Base-by-base conservation (phyloP, 2,797 vertebrate genomes). In the Spea hammondii region DNA sequence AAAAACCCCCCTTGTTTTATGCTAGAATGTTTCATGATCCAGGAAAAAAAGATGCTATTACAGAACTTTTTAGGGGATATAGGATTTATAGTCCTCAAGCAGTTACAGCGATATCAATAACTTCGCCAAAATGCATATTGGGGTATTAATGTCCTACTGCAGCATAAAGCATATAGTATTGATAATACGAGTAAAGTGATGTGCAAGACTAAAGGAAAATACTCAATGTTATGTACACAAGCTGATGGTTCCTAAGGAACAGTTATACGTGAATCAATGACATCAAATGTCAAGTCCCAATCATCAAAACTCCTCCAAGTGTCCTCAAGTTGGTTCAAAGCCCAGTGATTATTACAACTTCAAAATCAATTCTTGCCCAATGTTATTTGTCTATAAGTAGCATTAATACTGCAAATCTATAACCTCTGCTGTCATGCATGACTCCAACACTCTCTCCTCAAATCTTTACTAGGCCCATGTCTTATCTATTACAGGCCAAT, bases 401-500 rank as follows among this genome's bases (percentile, higher is more conserved):
- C 93, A 94, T 94, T 96, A 95, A 95, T 93, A 93, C 89, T 87
- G 85, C 88, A 93, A 92, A 91, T 92, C 89, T 83, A 90, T 91
- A 91, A 89, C 93, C 93, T 93, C 90, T 91, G 79, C 84, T 91
- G 91, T 90, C 89, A 89, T 85, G 86, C 88, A 83, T 92, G 89
- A 90, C 93, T 90, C 90, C 90, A 86, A 91, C 90, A 91, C 90
- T 91, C 88, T 94, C 93, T 89, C 93, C 89, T 90, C 90, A 93
- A 93, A 91, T 94, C 94, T 96, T 96, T 93, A 95, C 94, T 91
- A 92, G 92, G 91, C 92, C 90, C 85, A 90, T 91, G 88, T 9
- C 95, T 99, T 98, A 99, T 99, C 97, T 95, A 92, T 94, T 93
- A 92, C 92, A 96, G 94, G 97, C 96, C 94, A 97, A 97, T 97